Evolutionary conservation across 2,888 invertebrate genomes (phyloP), one percentile per base, ranked within the genome.

Genomic region (Ochropacha duplaris): DNA sequence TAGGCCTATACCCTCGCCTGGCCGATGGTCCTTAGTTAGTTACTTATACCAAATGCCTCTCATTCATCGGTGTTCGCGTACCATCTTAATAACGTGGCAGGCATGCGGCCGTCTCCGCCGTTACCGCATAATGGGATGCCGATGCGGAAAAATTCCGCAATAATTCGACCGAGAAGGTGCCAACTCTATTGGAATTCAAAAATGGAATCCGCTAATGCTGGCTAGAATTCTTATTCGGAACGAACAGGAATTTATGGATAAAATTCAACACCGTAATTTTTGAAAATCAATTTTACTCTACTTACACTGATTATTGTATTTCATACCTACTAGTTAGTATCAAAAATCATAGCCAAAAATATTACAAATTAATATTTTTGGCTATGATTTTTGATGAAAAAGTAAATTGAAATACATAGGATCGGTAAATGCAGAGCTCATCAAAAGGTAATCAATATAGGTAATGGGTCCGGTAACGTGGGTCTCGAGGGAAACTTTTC

Each of bases 81-180:
- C 65, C 64, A 60, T 75, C 85, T 86, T 79, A 88, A 90, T 90
- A 87, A 81, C 74, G 72, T 36, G 60, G 39, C 59, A 59, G 79
- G 79, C 74, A 78, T 77, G 64, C 73, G 72, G 66, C 63, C 72
- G 65, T 63, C 65, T 62, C 63, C 51, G 19, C 58, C 60, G 49
- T 59, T 58, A 66, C 65, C 74, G 74, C 76, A 89, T 90, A 90
- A 90, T 90, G 76, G 89, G 69, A 84, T 88, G 76, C 90, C 89
- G 75, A 83, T 74, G 86, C 72, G 87, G 80, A 86, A 88, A 88
- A 86, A 89, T 88, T 83, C 78, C 84, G 72, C 79, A 84, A 87
- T 83, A 84, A 83, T 79, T 71, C 74, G 63, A 44, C 39, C 39
- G 39, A 44, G 39, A 44, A 79, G 80, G 79, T 80, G 78, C 78